Base-by-base conservation (phyloP, 2,797 vertebrate genomes). In the Zalophus californianus region DNA sequence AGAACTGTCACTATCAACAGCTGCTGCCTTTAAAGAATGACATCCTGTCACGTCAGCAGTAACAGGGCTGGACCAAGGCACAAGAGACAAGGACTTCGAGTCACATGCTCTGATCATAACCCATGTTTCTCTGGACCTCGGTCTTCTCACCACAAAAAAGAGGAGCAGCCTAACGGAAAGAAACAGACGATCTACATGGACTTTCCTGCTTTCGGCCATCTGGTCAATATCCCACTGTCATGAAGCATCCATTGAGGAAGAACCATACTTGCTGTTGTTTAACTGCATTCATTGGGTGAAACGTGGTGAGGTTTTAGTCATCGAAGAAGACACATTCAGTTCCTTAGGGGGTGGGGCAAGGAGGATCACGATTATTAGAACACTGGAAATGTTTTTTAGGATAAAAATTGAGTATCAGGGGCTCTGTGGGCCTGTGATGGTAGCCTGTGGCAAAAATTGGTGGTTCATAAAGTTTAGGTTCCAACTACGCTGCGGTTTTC, bases 101-200 rank as follows among this genome's bases (percentile, higher is more conserved):
- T 52, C 66, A 32, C 0, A 0, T 4, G 32, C n/a, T 52, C n/a
- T 21, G 68, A 4, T 16, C 14, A 89, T 52, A 27, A 8, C 23
- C 48, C 4, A 0, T 13, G 2, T 18, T 54, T 48, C 52, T 44
- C 77, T 58, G 52, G 12, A 29, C 27, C 56, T 90, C 79, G 27
- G n/a, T 62, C 48, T 83, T 92, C 70, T 87, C 41, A 1, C 7
- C 27, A 25, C 64, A 6, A n/a, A 85, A 82, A 79, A 7, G 11
- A 64, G 15, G 8, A 6, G 6, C 23, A 35, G 29, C 21, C 3
- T 60, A 38, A 70, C 5, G 23, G 23, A 20, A 64, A n/a, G 16
- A 60, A 66, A 29, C 27, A 18, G 66, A 62, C 27, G 2, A 8
- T 56, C 79, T 21, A 0, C 4, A 0, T 20, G 0, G 1, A 32